Evolutionary conservation across 2,797 vertebrate species (phyloP).

Genomic region (Cynodonichthys magdalenae): DNA sequence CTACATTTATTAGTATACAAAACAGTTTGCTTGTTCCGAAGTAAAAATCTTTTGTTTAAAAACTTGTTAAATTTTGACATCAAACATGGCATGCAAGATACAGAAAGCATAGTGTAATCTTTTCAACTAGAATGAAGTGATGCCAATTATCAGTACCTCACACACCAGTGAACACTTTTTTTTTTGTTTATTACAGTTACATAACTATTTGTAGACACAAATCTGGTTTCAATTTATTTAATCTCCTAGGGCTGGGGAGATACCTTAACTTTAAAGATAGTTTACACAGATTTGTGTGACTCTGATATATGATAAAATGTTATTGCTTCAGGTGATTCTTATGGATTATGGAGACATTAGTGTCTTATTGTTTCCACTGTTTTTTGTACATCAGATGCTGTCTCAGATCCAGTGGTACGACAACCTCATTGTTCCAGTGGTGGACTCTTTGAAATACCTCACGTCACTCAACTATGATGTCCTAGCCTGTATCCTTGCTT

Average conservation of each 20-base stretch:
- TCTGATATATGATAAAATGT: background rate
- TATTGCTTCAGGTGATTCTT: background rate
- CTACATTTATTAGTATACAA: background rate
- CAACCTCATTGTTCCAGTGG: conserved; percentile 96
- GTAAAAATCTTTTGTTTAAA: background rate
- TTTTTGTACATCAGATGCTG: conserved; percentile 86
- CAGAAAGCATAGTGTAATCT: background rate
- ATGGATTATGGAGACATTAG: background rate
- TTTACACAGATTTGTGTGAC: background rate
- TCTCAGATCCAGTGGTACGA: conserved; percentile 99
- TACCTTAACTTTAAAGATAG: background rate
- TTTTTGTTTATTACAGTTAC: background rate
- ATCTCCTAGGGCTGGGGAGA: background rate
- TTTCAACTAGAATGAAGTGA: background rate
- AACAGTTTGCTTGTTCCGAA: background rate
- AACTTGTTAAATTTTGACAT: background rate
- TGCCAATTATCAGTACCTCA: too few relatives aligned
- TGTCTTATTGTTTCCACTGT: background rate
- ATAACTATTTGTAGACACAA: background rate
- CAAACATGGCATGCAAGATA: background rate
- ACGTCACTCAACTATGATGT: conserved; percentile 98
- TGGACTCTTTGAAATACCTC: conserved; percentile 99
- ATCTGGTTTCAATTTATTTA: background rate
- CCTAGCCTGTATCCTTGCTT: conserved; percentile 95
- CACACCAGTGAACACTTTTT: too few relatives aligned